phyloP scores from a whole-genome alignment of 2,113 vertebrate species.

The Passer montanus region DNA sequence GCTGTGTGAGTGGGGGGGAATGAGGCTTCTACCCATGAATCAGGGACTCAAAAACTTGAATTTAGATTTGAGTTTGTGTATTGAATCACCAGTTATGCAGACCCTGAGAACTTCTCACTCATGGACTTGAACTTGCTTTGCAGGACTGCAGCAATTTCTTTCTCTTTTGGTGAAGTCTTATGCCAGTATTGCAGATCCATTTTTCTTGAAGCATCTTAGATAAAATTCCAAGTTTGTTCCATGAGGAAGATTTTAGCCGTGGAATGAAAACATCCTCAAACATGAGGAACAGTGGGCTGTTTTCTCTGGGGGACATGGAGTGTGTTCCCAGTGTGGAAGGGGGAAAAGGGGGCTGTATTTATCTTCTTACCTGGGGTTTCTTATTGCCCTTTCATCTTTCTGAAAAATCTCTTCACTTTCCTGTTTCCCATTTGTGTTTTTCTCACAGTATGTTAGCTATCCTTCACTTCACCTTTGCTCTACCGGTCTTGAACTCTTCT shows the following conservation, averaged over 20 bases:
- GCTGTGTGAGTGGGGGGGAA: accelerated
- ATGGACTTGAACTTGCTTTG: neutral
- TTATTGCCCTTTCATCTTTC: neutral
- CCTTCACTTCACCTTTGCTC: neutral
- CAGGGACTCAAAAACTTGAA: neutral
- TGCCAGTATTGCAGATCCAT: neutral
- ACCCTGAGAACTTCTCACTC: neutral
- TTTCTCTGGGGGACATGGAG: neutral
- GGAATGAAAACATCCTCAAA: neutral
- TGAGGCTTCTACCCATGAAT: neutral
- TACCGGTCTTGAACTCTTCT: neutral
- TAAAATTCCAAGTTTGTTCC: neutral
- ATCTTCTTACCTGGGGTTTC: neutral
- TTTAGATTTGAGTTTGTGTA: neutral
- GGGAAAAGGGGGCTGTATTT: neutral
- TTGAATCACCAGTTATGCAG: neutral
- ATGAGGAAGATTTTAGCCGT: neutral
- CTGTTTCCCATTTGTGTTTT: neutral
- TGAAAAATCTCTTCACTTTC: neutral
- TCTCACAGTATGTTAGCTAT: neutral
- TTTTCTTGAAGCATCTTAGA: neutral
- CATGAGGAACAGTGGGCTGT: neutral
- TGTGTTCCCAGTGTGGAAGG: accelerated
- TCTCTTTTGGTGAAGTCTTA: neutral
- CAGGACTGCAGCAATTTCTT: neutral